Base-by-base conservation (phyloP, 2,797 vertebrate species). In the Notolepis coatsorum region DNA sequence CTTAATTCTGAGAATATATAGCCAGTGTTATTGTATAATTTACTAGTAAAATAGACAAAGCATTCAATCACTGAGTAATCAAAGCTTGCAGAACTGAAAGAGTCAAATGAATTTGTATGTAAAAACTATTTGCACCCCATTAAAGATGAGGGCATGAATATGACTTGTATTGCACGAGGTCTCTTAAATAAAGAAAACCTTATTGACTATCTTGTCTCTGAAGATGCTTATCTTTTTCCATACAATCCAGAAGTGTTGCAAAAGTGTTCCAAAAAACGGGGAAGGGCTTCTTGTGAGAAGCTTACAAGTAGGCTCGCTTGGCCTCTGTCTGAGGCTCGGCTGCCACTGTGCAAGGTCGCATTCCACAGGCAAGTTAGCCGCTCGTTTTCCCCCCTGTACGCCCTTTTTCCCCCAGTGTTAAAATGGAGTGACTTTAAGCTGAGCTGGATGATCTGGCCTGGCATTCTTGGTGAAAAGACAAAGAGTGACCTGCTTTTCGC, bases 111-210 rank as follows among this genome's bases (percentile, higher is more conserved):
- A 48, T 54, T 74, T 78, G 15, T 39, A 47, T 81, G 54, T 70
- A 69, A 79, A 77, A 69, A 86, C 24, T 27, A 6, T 27, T 86
- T 64, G 42, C 87, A 88, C 88, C 88, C 81, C 82, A 75, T 33
- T 77, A 30, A 43, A 45, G 63, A 71, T 33, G 38, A 71, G 68
- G 62, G 77, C 2, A 35, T 76, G 61, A 53, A 75, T 70, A 67
- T 52, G 69, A 53, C 57, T 74, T 82, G 62, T 82, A 60, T 57
- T 77, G 81, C 75, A 84, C 82, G 73, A 73, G n/a, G 56, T 85
- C 33, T 84, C 52, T 70, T 70, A 48, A 91, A 90, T 84, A 89
- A 88, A 90, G 77, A 78, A 77, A 82, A 81, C 41, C 37, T 82
- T 80, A 47, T 49, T 69, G 54, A 65, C 68, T 13, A 8, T 50